phyloP scores from a whole-genome alignment of 2,888 invertebrate genomes.

The Lepetodrilus schrolli region DNA sequence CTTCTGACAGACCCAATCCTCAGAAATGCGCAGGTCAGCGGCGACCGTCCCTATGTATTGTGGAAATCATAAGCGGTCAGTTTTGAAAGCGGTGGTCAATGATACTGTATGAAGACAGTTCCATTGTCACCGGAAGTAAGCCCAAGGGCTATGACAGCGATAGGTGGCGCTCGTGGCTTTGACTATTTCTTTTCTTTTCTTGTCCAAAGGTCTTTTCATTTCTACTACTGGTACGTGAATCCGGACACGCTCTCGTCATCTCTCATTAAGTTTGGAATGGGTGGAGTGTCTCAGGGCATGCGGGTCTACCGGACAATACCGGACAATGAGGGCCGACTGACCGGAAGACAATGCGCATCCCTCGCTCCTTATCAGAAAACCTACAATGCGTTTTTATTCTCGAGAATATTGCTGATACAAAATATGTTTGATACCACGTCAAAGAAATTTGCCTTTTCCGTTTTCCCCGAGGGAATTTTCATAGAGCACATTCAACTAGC shows the following conservation, averaged over 20 bases:
- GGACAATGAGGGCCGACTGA: constrained; percentile 18
- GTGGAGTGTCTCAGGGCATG: background rate
- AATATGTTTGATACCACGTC: constrained; percentile 9
- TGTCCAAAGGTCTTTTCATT: constrained; percentile 8
- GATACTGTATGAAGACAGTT: constrained; percentile 7
- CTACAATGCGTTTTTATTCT: background rate
- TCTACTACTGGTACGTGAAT: constrained; percentile 11
- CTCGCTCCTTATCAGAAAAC: background rate
- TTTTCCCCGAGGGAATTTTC: background rate
- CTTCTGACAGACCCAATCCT: background rate
- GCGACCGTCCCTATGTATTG: background rate
- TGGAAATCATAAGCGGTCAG: constrained; percentile 2
- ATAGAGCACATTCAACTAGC: background rate
- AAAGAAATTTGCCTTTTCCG: constrained; percentile 25
- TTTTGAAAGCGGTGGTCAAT: background rate
- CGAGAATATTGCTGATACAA: constrained; percentile 2
- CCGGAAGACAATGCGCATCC: background rate
- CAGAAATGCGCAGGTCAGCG: background rate
- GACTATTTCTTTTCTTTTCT: constrained; percentile 7
- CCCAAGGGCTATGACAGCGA: background rate
- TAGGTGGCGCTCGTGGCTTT: constrained; percentile 13
- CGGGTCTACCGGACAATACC: constrained; percentile 1
- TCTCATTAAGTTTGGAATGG: constrained; percentile 1
- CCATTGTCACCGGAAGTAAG: background rate
- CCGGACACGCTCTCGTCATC: background rate